Percentiles rank a stretch among this genome's conserved stretches.
Evolutionary conservation across 2,888 invertebrate genomes (phyloP).

Genomic region (Drosophila meridionalis): DNA sequence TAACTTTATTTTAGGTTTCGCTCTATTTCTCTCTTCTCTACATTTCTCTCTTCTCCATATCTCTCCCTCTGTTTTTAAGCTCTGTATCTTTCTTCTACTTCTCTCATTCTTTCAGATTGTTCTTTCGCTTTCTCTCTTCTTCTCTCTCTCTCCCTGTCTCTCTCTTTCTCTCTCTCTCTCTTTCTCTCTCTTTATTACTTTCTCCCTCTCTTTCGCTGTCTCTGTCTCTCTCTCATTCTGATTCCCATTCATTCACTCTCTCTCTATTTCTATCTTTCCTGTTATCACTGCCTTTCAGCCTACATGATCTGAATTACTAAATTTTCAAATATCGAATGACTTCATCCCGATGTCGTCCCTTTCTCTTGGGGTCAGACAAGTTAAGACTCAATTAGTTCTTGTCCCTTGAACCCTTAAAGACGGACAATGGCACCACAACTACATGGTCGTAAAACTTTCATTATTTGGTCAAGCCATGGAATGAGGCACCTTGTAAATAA

Average conservation of each 20-base stretch:
- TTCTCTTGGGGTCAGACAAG: background rate
- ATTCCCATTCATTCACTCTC: rapidly evolving
- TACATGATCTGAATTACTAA: background rate
- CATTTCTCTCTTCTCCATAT: no score
- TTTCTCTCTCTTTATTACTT: background rate
- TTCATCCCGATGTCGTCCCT: background rate
- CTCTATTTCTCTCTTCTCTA: no score
- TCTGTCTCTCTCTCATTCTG: background rate
- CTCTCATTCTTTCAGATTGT: no score
- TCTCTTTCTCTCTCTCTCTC: background rate
- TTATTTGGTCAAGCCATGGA: constrained; percentile 46
- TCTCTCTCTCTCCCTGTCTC: background rate
- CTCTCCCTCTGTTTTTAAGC: no score
- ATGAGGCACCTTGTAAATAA: constrained; percentile 62
- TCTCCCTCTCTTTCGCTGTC: background rate
- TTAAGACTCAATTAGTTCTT: constrained; percentile 39
- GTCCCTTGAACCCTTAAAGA: constrained; percentile 6
- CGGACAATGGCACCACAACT: constrained; percentile 57
- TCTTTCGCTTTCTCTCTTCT: no score
- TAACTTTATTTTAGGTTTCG: no score
- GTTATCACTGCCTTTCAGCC: no score
- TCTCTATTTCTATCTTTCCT: background rate
- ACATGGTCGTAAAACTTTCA: constrained; percentile 68
- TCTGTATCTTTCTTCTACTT: no score
- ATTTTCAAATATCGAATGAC: background rate